Base-by-base conservation (phyloP, 1,140 invertebrate species). In the Pseudomyrmex gracilis region DNA sequence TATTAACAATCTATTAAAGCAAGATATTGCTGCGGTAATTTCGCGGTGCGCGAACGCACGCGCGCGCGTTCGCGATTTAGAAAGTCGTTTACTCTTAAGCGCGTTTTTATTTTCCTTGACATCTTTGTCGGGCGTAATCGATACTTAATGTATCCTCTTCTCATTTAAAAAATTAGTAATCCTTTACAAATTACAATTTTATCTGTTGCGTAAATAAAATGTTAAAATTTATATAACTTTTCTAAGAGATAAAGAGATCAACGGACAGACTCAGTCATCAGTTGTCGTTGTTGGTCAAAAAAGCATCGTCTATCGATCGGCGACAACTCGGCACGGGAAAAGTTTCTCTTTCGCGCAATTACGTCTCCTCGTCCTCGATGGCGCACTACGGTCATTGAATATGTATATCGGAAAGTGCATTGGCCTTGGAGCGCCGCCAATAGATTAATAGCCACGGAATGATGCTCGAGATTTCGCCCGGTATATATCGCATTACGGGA, bases 361-460 rank as follows among this genome's bases (percentile, higher is more conserved):
- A 84, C 76, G 66, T 68, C 83, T 84, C 76, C 58, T 70, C 76
- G 76, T 80, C 53, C 53, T 80, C 68, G 67, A 80, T 24, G 17
- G 45, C 58, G 22, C 85, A 73, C 83, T 66, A 66, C 63, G 66
- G 68, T 80, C 86, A 83, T 87, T 92, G 90, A 93, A 93, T 94
- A 93, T 92, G 91, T 92, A 93, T 91, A 91, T 89, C 67, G 82
- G 70, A 86, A 90, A 93, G 92, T 93, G 91, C 93, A 93, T 92
- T 92, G 91, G 91, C 92, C 91, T 92, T 93, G 93, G 92, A 92
- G 83, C 87, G 73, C 82, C 87, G 92, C 93, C 92, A 92, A 93
- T 94, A 94, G 93, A 94, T 94, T 94, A 93, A 94, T 94, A 92
- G 93, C 90, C 89, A 53, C 85, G 87, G 90, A 90, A 90, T 94